A percentile compares a stretch with the other conserved stretches of the same genome.
Evolutionary conservation across 1,140 invertebrate species (phyloP).

Genomic region (Andrena cerasifolii): DNA sequence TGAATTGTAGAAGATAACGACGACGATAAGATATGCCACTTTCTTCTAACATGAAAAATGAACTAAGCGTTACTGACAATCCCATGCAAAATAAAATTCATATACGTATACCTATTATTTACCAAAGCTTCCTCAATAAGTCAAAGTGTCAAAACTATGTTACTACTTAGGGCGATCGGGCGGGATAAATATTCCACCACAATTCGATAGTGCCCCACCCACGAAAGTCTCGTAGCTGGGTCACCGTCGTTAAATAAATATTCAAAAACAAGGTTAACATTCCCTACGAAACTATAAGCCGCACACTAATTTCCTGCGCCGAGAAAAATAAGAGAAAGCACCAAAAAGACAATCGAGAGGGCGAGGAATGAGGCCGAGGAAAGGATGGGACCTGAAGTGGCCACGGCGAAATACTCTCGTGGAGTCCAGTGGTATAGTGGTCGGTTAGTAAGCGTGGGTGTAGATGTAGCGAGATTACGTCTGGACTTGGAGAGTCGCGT

Average conservation of each 20-base stretch:
- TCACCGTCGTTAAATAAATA: background rate
- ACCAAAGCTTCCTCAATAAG: too few species aligned
- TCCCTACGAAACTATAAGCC: background rate
- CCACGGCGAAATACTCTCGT: slow-evolving; percentile 53
- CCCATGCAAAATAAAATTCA: too few species aligned
- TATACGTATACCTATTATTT: too few species aligned
- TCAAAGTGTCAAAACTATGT: too few species aligned
- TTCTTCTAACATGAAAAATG: too few species aligned
- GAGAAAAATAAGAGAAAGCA: slow-evolving; percentile 32
- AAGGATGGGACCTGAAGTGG: slow-evolving; percentile 61
- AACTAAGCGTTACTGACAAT: too few species aligned
- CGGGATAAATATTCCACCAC: too few species aligned
- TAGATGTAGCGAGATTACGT: slow-evolving; percentile 74
- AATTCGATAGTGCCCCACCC: too few species aligned
- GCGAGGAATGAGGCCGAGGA: slow-evolving; percentile 54
- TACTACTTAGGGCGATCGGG: too few species aligned
- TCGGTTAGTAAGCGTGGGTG: slow-evolving; percentile 72
- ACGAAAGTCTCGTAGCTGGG: too few species aligned
- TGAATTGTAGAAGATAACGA: too few species aligned
- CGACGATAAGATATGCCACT: too few species aligned
- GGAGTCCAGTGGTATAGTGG: slow-evolving; percentile 48
- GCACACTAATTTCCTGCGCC: background rate
- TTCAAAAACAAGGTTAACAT: background rate
- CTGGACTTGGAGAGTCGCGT: slow-evolving; percentile 71
- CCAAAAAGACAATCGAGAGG: background rate